Percentiles rank a stretch among this genome's conserved stretches.
Evolutionary conservation across 2,797 vertebrate genomes (phyloP).

Genomic region (Cetoscarus ocellatus): DNA sequence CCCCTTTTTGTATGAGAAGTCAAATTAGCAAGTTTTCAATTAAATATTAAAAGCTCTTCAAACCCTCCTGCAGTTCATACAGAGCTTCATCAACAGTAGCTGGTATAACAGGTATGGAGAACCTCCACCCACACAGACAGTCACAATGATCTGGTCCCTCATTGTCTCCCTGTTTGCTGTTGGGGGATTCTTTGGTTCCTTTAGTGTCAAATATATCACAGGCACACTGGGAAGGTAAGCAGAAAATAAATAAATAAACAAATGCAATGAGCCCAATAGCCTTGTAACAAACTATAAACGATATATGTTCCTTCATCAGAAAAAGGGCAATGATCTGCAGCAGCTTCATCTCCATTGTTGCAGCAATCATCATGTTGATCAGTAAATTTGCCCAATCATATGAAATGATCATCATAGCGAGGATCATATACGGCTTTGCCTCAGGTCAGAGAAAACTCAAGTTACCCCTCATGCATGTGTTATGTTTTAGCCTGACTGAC

Average conservation of each 20-base stretch:
- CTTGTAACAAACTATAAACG: not conserved
- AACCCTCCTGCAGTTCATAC: slow-evolving; percentile 80
- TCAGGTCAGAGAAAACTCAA: slow-evolving; percentile 73
- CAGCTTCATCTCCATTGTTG: slow-evolving; percentile 75
- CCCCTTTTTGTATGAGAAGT: too few relatives aligned
- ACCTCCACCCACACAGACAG: slow-evolving; percentile 61
- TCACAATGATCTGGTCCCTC: slow-evolving; percentile 87
- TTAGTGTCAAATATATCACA: slow-evolving; percentile 73
- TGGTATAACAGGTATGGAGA: slow-evolving; percentile 82
- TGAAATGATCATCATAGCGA: slow-evolving; percentile 89
- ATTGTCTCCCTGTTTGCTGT: slow-evolving; percentile 83
- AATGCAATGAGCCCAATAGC: not conserved
- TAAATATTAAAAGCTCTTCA: too few relatives aligned
- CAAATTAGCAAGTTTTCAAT: too few relatives aligned
- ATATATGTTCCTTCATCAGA: slow-evolving; percentile 65
- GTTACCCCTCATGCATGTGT: not conserved
- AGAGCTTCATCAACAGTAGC: slow-evolving; percentile 86
- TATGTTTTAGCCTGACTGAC: not conserved
- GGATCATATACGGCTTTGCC: slow-evolving; percentile 82
- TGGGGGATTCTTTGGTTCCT: slow-evolving; percentile 83
- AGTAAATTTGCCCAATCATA: slow-evolving; percentile 83
- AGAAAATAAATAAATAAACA: not conserved
- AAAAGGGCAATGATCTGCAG: slow-evolving; percentile 83
- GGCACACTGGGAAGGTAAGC: slow-evolving; percentile 85
- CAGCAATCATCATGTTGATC: slow-evolving; percentile 79